Percentiles rank a stretch among this genome's conserved stretches.
Conservation (phyloP, 2,888 invertebrate species). For the Creontiades dilutus region DNA sequence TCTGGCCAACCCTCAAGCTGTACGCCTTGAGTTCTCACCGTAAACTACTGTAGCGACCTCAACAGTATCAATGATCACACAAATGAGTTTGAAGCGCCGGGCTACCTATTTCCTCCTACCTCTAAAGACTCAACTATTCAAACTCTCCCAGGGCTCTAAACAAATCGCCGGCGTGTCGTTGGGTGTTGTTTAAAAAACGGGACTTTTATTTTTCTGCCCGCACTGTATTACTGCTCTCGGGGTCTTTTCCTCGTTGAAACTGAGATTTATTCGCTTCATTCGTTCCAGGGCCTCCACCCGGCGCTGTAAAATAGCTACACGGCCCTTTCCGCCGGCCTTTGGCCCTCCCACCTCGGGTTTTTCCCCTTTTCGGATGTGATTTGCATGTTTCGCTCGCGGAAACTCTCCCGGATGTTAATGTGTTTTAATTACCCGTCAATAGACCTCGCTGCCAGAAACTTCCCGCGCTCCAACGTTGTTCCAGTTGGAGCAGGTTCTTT, state of each 20-base stretch:
- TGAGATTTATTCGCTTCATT: slow-evolving; percentile 32
- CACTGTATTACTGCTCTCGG: background rate
- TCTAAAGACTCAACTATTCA: background rate
- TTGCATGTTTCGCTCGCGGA: slow-evolving; percentile 25
- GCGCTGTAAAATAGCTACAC: slow-evolving; percentile 21
- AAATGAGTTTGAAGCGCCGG: no score
- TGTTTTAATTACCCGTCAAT: slow-evolving; percentile 6
- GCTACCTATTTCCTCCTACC: no score
- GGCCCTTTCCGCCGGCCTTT: background rate
- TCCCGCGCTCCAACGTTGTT: background rate
- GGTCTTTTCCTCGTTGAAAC: background rate
- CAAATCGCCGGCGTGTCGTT: background rate
- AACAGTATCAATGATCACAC: no score
- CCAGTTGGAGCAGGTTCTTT: no score
- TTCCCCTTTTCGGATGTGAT: slow-evolving; percentile 7
- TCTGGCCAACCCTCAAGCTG: no score
- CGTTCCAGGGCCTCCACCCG: slow-evolving; percentile 12
- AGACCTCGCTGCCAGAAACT: background rate
- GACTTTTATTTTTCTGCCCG: background rate
- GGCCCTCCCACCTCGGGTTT: background rate
- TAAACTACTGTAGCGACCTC: no score
- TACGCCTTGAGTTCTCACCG: no score
- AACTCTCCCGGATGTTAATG: slow-evolving; percentile 33
- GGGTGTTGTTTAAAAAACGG: background rate
- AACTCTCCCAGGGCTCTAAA: background rate